A percentile compares a stretch with the other conserved stretches of the same genome.
phyloP scores from a whole-genome alignment of 2,797 vertebrate species.

The Tauraco hartlaubi region DNA sequence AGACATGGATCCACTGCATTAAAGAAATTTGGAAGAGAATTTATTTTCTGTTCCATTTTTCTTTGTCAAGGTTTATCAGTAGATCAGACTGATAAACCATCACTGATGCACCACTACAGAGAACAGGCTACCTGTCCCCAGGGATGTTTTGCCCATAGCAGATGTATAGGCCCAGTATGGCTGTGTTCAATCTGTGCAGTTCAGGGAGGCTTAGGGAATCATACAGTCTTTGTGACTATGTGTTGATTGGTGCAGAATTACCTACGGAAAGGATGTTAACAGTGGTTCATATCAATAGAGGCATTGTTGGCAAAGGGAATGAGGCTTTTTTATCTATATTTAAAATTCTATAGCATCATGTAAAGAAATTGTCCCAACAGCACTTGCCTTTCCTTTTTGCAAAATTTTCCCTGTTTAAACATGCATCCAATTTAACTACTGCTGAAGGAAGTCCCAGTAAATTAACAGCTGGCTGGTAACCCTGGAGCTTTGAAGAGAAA shows the following conservation, averaged over 20 bases:
- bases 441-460: not conserved
- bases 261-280: fast-evolving
- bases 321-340: not conserved
- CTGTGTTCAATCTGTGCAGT: not conserved
- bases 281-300: not conserved
- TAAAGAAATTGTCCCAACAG: not conserved
- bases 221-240: not conserved
- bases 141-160: not conserved
- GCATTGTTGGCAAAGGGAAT: not conserved
- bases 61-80: not conserved
- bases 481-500: not conserved
- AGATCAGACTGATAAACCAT: not conserved
- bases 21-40: not conserved
- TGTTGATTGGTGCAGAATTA: not conserved
- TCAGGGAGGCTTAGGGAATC: not conserved
- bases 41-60: not conserved
- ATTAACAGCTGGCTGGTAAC: not conserved
- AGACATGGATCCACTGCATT: not conserved
- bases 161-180: not conserved
- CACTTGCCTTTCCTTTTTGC: not conserved
- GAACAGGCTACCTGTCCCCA: not conserved
- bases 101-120: not conserved
- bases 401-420: not conserved
- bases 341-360: not conserved
- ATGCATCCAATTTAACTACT: not conserved